A percentile compares a stretch with the other conserved stretches of the same genome.
These are phyloP conservation scores for Odontomachus brunneus DNA, from an alignment of 1,140 invertebrate species.

Conservation along the genomic window DNA sequence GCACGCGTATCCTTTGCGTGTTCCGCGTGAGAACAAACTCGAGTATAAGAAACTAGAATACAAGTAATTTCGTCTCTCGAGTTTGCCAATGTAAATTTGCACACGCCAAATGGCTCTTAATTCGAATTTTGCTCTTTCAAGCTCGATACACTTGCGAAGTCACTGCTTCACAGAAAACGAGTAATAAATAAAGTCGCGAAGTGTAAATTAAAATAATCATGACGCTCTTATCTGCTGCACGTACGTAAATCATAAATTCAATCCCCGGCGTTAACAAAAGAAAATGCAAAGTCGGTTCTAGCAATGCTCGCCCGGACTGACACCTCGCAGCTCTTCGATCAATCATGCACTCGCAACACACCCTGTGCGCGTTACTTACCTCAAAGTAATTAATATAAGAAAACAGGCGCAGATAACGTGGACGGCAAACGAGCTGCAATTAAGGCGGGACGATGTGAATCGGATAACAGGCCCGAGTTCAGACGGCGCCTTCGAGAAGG, in stretches of 20 bases:
- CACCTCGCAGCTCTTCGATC: constrained; percentile 49
- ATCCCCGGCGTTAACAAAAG: constrained; percentile 35
- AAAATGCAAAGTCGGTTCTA: constrained; percentile 52
- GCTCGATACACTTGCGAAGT: constrained; percentile 1
- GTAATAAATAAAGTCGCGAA: constrained; percentile 50
- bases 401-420: constrained; percentile 46
- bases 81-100: neutral
- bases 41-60: neutral
- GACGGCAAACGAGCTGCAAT: constrained; percentile 55
- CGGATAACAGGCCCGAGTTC: constrained; percentile 22
- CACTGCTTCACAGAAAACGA: neutral
- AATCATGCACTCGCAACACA: constrained; percentile 50
- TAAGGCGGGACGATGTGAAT: constrained; percentile 50
- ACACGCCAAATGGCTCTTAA: neutral
- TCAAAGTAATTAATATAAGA: constrained; percentile 61
- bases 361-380: constrained; percentile 45
- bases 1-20: no score
- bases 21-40: no score
- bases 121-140: constrained; percentile 2
- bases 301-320: constrained; percentile 34
- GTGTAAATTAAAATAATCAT: constrained; percentile 57
- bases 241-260: constrained; percentile 58
- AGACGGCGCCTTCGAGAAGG: neutral
- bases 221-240: constrained; percentile 18
- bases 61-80: neutral